Evolutionary conservation across 2,888 invertebrate species (phyloP).

Genomic region (Polydrusus pterygomalis): DNA sequence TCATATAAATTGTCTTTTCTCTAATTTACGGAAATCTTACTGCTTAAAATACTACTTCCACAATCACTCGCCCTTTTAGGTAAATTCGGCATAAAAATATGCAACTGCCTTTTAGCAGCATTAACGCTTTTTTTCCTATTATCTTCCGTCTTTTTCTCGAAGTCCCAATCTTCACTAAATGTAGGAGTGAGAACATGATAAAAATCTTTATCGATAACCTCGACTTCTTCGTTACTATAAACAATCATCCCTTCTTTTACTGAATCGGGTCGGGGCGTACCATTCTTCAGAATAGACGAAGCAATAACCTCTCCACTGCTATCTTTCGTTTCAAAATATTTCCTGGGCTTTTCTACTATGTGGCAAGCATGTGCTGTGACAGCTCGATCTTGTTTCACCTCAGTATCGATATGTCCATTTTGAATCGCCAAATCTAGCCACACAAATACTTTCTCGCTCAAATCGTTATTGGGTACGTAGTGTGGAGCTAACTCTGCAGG

Average conservation of each 20-base stretch:
- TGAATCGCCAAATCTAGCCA: constrained; percentile 84
- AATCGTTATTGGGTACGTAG: constrained; percentile 65
- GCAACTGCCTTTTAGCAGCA: constrained; percentile 77
- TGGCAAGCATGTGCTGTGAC: constrained; percentile 21
- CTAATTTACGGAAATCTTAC: constrained; percentile 41
- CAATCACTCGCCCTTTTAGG: constrained; percentile 72
- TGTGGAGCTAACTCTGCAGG: neutral
- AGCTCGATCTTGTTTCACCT: constrained; percentile 23
- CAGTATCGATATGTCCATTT: constrained; percentile 48
- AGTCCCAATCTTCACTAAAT: constrained; percentile 51
- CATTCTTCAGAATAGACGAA: constrained; percentile 41
- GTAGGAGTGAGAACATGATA: constrained; percentile 52
- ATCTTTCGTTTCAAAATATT: neutral
- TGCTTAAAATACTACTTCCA: constrained; percentile 65
- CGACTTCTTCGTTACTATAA: constrained; percentile 41
- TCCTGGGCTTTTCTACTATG: neutral
- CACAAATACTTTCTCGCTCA: constrained; percentile 84
- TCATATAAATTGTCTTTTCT: neutral
- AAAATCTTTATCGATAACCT: constrained; percentile 51
- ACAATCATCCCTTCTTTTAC: constrained; percentile 15
- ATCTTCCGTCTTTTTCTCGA: constrained; percentile 43
- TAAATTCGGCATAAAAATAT: constrained; percentile 83
- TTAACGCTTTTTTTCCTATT: constrained; percentile 35
- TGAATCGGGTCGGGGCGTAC: neutral
- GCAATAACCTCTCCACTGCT: neutral